Percentiles rank a stretch among this genome's conserved stretches.
Conservation (phyloP, 2,888 invertebrate species). For the Aporophyla lueneburgensis region DNA sequence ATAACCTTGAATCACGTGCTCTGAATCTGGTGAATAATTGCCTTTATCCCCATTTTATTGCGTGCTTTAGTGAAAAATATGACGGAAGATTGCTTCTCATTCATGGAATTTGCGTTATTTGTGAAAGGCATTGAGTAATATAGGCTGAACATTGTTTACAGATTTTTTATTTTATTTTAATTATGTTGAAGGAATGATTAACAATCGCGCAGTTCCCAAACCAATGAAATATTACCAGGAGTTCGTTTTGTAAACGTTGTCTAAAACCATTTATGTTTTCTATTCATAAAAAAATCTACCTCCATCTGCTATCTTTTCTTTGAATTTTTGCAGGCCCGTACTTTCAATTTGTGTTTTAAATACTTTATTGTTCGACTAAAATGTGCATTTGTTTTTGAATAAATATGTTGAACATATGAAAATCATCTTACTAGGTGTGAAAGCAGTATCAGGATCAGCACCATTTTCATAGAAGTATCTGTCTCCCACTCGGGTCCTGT, state of each 20-base stretch:
- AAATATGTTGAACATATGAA: not conserved
- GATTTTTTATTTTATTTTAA: not conserved
- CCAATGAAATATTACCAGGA: not conserved
- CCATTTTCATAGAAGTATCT: conserved; percentile 96
- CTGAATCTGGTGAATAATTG: conserved; percentile 47
- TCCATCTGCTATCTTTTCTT: not conserved
- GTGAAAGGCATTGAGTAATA: conserved; percentile 6
- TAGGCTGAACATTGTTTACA: not conserved
- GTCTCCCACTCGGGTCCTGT: conserved; percentile 96
- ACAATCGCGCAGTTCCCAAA: not conserved
- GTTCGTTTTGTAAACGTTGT: not conserved
- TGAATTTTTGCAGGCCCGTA: not conserved
- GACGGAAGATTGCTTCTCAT: conserved; percentile 13
- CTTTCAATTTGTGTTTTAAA: no score
- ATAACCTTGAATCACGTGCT: conserved; percentile 24
- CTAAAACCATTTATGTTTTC: not conserved
- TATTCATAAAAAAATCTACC: not conserved
- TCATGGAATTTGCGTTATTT: conserved; percentile 1
- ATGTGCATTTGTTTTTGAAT: not conserved
- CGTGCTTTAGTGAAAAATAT: conserved; percentile 27
- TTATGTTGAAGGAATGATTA: not conserved
- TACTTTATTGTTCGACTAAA: not conserved
- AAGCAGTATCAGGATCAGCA: conserved; percentile 90
- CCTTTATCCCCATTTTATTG: conserved; percentile 32
- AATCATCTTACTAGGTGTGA: conserved; percentile 90